These are phyloP conservation scores for Tachyglossus aculeatus DNA, from an alignment of 2,797 vertebrate species.

Conservation along the genomic window DNA sequence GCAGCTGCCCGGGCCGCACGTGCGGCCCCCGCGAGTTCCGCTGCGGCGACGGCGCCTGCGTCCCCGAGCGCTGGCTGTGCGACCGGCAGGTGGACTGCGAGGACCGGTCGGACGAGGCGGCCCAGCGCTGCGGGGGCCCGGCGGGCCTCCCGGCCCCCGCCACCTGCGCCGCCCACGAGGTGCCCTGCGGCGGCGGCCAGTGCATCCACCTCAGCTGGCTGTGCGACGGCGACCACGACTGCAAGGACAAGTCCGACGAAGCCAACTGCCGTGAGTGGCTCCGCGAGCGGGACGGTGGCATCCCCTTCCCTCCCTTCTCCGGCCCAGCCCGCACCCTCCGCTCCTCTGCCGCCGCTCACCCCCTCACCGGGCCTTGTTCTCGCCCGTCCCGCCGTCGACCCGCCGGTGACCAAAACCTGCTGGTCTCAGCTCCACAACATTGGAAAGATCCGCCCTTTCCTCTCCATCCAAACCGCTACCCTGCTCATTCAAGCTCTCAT, in stretches of 20 bases:
- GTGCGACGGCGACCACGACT: constrained; percentile 94
- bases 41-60: constrained; percentile 89
- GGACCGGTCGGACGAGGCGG: constrained; percentile 88
- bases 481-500: no score
- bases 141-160: constrained; percentile 73
- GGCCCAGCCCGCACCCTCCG: no score
- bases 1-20: constrained; percentile 84
- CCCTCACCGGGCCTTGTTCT: no score
- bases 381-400: no score
- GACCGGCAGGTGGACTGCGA: constrained; percentile 93
- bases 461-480: no score
- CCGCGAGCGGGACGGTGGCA: not conserved
- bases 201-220: constrained; percentile 93
- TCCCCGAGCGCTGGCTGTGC: constrained; percentile 94
- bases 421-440: no score
- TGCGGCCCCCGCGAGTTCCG: constrained; percentile 91
- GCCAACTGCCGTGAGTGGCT: constrained; percentile 88
- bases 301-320: no score
- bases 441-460: no score
- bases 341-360: no score
- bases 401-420: no score
- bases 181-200: constrained; percentile 89
- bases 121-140: constrained; percentile 83
- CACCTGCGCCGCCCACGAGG: constrained; percentile 83
- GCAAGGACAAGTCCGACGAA: constrained; percentile 97